These are phyloP conservation scores for Melinopterus prodromus DNA, from an alignment of 2,888 invertebrate genomes.

Conservation along the genomic window DNA sequence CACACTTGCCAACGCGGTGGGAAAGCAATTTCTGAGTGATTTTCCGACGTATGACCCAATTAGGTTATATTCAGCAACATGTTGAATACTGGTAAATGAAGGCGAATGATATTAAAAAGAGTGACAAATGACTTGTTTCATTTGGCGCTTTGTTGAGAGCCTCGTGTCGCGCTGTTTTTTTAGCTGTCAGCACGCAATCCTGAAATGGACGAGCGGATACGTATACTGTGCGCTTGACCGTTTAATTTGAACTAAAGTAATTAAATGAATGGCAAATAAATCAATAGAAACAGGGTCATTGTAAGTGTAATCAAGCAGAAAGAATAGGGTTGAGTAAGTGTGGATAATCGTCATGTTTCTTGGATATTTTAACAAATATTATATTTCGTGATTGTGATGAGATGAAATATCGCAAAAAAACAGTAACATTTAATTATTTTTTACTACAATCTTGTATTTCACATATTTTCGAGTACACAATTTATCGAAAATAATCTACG, in stretches of 20 bases:
- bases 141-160: background rate
- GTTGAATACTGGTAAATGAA: background rate
- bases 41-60: slow-evolving; percentile 4
- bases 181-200: background rate
- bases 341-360: no score
- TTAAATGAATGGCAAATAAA: background rate
- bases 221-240: background rate
- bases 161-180: background rate
- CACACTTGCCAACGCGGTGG: background rate
- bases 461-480: no score
- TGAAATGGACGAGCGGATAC: background rate
- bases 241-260: background rate
- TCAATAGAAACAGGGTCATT: no score
- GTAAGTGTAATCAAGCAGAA: no score
- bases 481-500: no score
- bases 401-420: no score
- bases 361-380: no score
- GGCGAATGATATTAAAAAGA: background rate
- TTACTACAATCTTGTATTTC: no score
- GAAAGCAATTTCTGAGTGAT: background rate
- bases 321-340: no score
- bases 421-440: no score
- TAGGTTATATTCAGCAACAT: background rate
- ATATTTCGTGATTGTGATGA: no score
- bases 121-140: background rate